Base-by-base conservation (phyloP, 2,888 invertebrate genomes). In the Campopleginae sp. region DNA sequence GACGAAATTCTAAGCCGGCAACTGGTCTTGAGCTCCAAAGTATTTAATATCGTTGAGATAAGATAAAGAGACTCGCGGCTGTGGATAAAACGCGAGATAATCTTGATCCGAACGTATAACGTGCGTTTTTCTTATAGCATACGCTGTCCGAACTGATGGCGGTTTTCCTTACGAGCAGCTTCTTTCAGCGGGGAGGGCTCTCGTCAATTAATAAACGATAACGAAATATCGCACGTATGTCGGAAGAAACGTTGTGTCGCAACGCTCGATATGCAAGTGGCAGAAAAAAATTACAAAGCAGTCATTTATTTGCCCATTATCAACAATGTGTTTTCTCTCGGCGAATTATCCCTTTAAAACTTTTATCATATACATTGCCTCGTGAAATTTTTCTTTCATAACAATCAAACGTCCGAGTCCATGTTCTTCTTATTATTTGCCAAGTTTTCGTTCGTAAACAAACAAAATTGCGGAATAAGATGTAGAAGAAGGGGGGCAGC, bases 61-160 rank as follows among this genome's bases (percentile, higher is more conserved):
- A 84, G 84, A 84, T 84, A 84, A 70, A 80, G 78, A 65, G n/a
- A n/a, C n/a, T n/a, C 51, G 42, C 23, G 42, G n/a, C 61, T 65
- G 76, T 38, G 58, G 71, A 58, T 77, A 74, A 66, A 77, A 54
- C 76, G n/a, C 63, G 42, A 74, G 80, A 84, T 84, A 78, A 84
- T 84, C 84, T 78, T 74, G 81, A 84, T 80, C 77, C 27, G 14
- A 46, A 27, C 23, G 68, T 27, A 44, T 14, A 44, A 44, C 27
- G 27, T 46, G 23, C 19, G 27, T 27, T 58, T 58, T 27, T 38
- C 68, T 42, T 68, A 14, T 44, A 23, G 10, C 23, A 38, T 33
- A 10, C 14, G 23, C 54, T 23, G 38, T 58, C 23, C 19, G 23
- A 58, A 12, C 72, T 54, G 72, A 72, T 72, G n/a, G n/a, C 51